phyloP scores from a whole-genome alignment of 2,888 invertebrate species.

The Agrenia bidenticulata region DNA sequence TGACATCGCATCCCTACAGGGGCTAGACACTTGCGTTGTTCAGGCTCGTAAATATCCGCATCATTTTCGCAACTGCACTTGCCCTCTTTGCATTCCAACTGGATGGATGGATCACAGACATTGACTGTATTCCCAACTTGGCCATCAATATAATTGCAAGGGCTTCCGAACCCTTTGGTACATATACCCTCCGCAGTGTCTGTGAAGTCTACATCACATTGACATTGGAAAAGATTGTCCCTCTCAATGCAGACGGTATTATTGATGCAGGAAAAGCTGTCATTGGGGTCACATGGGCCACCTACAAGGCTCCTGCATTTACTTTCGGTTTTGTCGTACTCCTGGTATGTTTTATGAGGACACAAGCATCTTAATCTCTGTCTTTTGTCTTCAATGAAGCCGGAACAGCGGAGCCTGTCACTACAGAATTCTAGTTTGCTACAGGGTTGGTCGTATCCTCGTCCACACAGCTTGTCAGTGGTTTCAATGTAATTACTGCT shows the following conservation, averaged over 20 bases:
- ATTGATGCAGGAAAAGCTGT: background rate
- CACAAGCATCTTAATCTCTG: background rate
- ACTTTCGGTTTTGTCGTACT: background rate
- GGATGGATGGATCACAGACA: background rate
- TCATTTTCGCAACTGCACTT: slow-evolving; percentile 22
- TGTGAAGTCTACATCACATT: background rate
- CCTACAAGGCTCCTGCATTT: background rate
- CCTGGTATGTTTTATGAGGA: background rate
- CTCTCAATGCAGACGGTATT: background rate
- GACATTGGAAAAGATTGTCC: background rate
- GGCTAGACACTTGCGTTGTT: slow-evolving; percentile 6
- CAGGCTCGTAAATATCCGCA: slow-evolving; percentile 14
- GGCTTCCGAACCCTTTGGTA: background rate
- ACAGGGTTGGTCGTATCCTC: background rate
- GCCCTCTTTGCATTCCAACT: slow-evolving; percentile 13
- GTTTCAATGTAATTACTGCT: background rate
- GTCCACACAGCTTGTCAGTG: background rate
- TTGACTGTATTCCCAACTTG: too few species aligned
- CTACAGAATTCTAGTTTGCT: background rate
- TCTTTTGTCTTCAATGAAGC: background rate
- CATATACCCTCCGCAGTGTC: background rate
- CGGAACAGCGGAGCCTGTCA: background rate
- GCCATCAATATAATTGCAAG: background rate
- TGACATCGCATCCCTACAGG: slow-evolving; percentile 9
- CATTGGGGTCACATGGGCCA: background rate